Conservation (phyloP, 1,140 invertebrate species). For the Listronotus oregonensis region DNA sequence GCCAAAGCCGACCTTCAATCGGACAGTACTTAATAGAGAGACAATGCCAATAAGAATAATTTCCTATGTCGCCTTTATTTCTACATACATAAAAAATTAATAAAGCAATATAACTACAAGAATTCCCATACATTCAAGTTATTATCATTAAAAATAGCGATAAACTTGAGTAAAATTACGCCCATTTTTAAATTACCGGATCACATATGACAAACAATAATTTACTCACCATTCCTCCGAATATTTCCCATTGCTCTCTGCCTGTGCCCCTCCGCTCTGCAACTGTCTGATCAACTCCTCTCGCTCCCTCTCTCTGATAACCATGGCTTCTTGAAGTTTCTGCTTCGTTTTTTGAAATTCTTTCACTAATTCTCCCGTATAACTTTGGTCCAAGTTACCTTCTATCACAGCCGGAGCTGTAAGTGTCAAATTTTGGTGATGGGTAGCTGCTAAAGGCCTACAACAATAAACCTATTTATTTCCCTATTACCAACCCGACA, state of each 20-base stretch:
- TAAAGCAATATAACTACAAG: too few relatives aligned
- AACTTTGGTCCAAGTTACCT: slow-evolving; percentile 60
- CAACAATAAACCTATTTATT: too few relatives aligned
- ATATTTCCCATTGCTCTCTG: slow-evolving; percentile 47
- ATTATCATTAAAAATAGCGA: too few relatives aligned
- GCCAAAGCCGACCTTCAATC: too few relatives aligned
- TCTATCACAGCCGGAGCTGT: slow-evolving; percentile 21
- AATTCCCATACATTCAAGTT: too few relatives aligned
- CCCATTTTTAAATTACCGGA: too few relatives aligned
- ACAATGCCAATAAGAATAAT: too few relatives aligned
- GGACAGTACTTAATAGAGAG: too few relatives aligned
- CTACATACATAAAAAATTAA: too few relatives aligned
- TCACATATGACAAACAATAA: background rate
- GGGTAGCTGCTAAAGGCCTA: slow-evolving; percentile 50
- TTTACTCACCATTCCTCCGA: slow-evolving; percentile 46
- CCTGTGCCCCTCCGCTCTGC: slow-evolving; percentile 48
- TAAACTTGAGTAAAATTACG: too few relatives aligned
- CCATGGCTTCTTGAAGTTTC: slow-evolving; percentile 67
- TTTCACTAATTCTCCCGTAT: slow-evolving; percentile 70
- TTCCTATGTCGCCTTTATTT: too few relatives aligned
- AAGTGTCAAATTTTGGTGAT: slow-evolving; percentile 32
- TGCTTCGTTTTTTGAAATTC: slow-evolving; percentile 77
- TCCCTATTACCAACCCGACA: too few relatives aligned
- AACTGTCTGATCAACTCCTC: slow-evolving; percentile 62
- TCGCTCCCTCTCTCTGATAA: slow-evolving; percentile 63